These are phyloP conservation scores for Seira ritae DNA, from an alignment of 2,888 invertebrate species.

Conservation along the genomic window DNA sequence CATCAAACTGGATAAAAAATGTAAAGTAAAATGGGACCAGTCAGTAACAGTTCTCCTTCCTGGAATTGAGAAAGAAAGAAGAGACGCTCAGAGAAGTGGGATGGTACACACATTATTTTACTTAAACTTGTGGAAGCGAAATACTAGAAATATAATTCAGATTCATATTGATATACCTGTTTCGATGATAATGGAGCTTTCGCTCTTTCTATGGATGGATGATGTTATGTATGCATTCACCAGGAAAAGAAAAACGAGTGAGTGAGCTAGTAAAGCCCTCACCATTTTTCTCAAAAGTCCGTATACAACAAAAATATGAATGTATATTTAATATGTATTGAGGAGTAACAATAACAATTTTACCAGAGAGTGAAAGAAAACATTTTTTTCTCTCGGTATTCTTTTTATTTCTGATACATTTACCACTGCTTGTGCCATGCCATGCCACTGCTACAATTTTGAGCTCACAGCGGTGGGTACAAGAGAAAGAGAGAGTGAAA, in stretches of 20 bases:
- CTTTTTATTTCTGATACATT: constrained; percentile 61
- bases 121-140: background rate
- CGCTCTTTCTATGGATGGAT: no score
- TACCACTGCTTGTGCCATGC: constrained; percentile 38
- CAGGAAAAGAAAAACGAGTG: no score
- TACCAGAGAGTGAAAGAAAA: constrained; percentile 46
- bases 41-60: constrained; percentile 62
- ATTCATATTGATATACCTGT: background rate
- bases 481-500: constrained; percentile 31
- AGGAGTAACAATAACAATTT: constrained; percentile 61
- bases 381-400: constrained; percentile 40
- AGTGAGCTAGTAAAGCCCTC: no score
- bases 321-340: constrained; percentile 39
- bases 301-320: background rate
- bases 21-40: constrained; percentile 65
- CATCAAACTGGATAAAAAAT: constrained; percentile 68
- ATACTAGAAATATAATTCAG: background rate
- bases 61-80: constrained; percentile 32
- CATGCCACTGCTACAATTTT: constrained; percentile 31
- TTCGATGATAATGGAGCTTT: background rate
- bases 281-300: no score
- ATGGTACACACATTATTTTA: constrained; percentile 37
- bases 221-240: no score
- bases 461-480: constrained; percentile 53
- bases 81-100: constrained; percentile 48